Percentiles rank a stretch among this genome's conserved stretches.
These are phyloP conservation scores for Rhamnusium bicolor DNA, from an alignment of 2,888 invertebrate species.

Conservation along the genomic window DNA sequence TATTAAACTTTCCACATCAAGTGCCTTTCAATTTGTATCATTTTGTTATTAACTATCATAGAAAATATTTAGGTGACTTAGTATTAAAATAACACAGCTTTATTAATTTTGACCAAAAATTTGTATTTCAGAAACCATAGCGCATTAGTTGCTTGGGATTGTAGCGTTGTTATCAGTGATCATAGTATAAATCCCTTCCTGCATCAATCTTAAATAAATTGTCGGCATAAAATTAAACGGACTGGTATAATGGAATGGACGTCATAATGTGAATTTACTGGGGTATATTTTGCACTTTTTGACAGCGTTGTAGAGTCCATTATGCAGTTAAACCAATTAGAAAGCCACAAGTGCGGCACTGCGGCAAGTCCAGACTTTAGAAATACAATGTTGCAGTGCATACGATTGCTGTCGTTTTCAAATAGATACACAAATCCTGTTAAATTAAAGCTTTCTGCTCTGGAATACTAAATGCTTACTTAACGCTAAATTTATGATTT, in stretches of 20 bases:
- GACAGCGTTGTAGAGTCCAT: neutral
- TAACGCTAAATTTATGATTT: neutral
- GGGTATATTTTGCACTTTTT: neutral
- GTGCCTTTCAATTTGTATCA: too few relatives aligned
- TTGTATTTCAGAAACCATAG: too few relatives aligned
- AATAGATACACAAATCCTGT: neutral
- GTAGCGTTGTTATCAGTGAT: neutral
- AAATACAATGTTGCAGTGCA: neutral
- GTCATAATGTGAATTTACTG: neutral
- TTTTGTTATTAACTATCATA: too few relatives aligned
- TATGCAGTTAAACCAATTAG: conserved; percentile 17
- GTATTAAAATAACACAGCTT: too few relatives aligned
- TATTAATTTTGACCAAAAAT: too few relatives aligned
- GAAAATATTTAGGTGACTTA: too few relatives aligned
- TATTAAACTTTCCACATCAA: too few relatives aligned
- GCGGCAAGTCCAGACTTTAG: neutral
- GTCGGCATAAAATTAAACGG: neutral
- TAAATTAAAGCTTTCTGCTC: neutral
- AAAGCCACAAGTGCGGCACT: conserved; percentile 4
- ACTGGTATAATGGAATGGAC: neutral
- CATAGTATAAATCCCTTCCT: neutral
- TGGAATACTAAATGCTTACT: neutral
- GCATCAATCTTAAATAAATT: neutral
- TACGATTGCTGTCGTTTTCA: neutral
- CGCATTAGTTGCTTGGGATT: too few relatives aligned